Conservation (phyloP, 2,113 vertebrate genomes). For the Otolemur garnettii region DNA sequence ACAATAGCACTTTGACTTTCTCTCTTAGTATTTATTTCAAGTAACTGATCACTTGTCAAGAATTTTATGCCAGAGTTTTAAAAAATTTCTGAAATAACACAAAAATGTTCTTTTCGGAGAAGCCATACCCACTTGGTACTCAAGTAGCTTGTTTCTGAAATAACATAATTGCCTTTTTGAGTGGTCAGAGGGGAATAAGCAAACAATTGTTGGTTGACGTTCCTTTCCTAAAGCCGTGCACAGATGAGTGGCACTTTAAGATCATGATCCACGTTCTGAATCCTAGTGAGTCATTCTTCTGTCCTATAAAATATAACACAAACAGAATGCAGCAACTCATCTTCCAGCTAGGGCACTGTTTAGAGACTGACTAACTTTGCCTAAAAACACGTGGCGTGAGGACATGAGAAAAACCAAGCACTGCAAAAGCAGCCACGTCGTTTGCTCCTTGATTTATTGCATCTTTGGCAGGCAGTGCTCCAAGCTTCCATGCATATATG, state of each 20-base stretch:
- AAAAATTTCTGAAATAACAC: neutral
- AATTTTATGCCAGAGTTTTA: neutral
- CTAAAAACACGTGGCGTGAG: slow-evolving; percentile 50
- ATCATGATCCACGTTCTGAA: slow-evolving; percentile 20
- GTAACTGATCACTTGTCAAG: neutral
- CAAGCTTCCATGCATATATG: slow-evolving; percentile 78
- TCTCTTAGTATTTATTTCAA: neutral
- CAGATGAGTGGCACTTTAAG: slow-evolving; percentile 68
- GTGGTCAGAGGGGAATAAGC: neutral
- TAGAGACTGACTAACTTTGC: slow-evolving; percentile 68
- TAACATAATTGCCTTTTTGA: neutral
- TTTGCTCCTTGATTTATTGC: slow-evolving; percentile 85
- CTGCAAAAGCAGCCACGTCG: slow-evolving; percentile 57
- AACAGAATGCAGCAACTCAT: slow-evolving; percentile 53
- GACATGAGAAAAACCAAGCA: slow-evolving; percentile 75
- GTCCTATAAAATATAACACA: slow-evolving; percentile 57
- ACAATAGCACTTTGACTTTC: neutral
- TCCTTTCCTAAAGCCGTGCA: neutral
- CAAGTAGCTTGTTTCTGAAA: slow-evolving; percentile 51
- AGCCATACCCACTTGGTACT: neutral
- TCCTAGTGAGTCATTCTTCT: slow-evolving; percentile 57
- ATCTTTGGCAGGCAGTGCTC: slow-evolving; percentile 78
- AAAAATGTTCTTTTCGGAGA: neutral
- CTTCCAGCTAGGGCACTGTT: slow-evolving; percentile 5
- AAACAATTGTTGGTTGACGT: neutral